Percentiles rank a stretch among this genome's conserved stretches.
Conservation (phyloP, 2,888 invertebrate genomes). For the Cryptocheilus praepositus region DNA sequence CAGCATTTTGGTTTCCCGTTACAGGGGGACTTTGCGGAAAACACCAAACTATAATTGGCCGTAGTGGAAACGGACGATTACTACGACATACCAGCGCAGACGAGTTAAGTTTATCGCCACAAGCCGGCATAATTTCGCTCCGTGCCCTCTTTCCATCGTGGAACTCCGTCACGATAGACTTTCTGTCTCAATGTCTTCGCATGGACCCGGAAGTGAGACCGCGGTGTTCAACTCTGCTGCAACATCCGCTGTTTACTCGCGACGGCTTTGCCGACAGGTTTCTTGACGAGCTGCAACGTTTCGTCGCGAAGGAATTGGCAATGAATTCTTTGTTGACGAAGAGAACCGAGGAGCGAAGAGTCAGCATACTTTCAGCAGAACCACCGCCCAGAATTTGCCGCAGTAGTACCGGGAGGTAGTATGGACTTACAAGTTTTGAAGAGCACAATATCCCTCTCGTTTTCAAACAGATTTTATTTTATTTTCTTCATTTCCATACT, state of each 20-base stretch:
- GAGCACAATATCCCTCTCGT: too few species aligned
- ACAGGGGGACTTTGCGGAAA: slow-evolving; percentile 50
- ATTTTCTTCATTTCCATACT: too few species aligned
- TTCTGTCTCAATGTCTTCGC: slow-evolving; percentile 78
- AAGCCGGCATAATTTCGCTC: slow-evolving; percentile 69
- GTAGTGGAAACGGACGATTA: slow-evolving; percentile 61
- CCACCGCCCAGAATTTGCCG: slow-evolving; percentile 53
- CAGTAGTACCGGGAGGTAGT: slow-evolving; percentile 62
- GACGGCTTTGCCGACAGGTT: slow-evolving; percentile 83
- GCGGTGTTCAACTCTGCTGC: slow-evolving; percentile 79
- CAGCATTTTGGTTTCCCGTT: too few species aligned
- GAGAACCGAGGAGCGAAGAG: slow-evolving; percentile 51
- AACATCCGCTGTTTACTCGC: slow-evolving; percentile 81
- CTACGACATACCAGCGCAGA: slow-evolving; percentile 65
- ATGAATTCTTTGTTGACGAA: slow-evolving; percentile 76
- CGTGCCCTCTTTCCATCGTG: slow-evolving; percentile 71
- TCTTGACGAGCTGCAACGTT: slow-evolving; percentile 80
- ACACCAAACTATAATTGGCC: slow-evolving; percentile 58
- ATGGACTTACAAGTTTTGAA: not conserved
- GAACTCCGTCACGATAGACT: slow-evolving; percentile 75
- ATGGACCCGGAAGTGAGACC: slow-evolving; percentile 83
- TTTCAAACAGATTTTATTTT: too few species aligned
- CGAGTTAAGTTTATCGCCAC: slow-evolving; percentile 46
- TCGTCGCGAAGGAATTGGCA: slow-evolving; percentile 80
- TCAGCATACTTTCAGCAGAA: slow-evolving; percentile 51